Evolutionary conservation across 2,888 invertebrate species (phyloP), one percentile per base, ranked within the genome.

Genomic region (Tetheella fluctuosa): DNA sequence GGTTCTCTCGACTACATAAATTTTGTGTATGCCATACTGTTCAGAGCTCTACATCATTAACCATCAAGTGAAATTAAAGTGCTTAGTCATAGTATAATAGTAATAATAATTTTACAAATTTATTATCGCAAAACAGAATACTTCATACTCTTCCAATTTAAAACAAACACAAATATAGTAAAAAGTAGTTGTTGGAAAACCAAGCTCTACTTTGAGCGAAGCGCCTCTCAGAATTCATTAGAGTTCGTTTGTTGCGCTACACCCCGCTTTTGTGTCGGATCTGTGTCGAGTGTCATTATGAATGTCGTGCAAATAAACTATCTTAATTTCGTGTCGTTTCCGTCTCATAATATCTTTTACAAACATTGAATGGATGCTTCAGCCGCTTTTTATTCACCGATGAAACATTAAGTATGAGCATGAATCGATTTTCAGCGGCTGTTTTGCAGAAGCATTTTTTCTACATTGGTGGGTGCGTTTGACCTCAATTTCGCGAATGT

Each of bases 141-240:
- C 6, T 4, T 25, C 25, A 25, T 25, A 6, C n/a, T n/a, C n/a
- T n/a, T n/a, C n/a, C n/a, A n/a, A n/a, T n/a, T n/a, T n/a, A n/a
- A n/a, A n/a, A n/a, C n/a, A n/a, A n/a, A n/a, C n/a, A 25, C 25
- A 25, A 39, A 39, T n/a, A 39, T 37, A 37, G 17, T 2, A 48
- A 2, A 1, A 8, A 15, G 42, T 48, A 2, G 17, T 7, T 20
- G 48, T 48, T 48, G 48, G 48, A 48, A 48, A 48, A 48, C 48
- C 20, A 48, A 20, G 48, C 48, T 48, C 17, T 20, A n/a, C 20
- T n/a, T 53, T 1, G 15, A 53, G n/a, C 23, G 53, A 28, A 53
- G 28, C 28, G 5, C 53, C 58, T 58, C 53, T 28, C 55, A 30
- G 58, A 61, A 58, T 61, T 58, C 58, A 54, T 58, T 61, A 61